Conservation (phyloP, 2,113 vertebrate genomes). For the Progne subis region DNA sequence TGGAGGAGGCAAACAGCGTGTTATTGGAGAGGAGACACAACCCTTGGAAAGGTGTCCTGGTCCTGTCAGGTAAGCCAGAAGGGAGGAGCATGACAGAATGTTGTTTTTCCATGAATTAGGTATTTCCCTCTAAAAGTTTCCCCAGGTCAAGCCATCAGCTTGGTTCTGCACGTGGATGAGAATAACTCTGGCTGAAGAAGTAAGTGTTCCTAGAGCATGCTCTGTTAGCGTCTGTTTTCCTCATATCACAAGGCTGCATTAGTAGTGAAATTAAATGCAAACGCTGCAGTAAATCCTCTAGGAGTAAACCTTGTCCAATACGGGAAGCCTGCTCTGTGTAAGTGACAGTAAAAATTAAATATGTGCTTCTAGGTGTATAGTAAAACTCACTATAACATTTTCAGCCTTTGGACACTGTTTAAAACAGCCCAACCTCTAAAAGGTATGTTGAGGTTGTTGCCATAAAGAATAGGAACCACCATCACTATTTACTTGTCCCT, state of each 20-base stretch:
- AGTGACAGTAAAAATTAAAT: not conserved
- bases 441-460: not conserved
- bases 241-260: not conserved
- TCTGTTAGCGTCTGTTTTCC: not conserved
- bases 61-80: not conserved
- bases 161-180: not conserved
- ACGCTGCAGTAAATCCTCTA: not conserved
- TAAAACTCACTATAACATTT: not conserved
- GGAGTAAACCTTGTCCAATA: not conserved
- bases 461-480: not conserved
- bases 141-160: not conserved
- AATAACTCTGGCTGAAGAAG: not conserved
- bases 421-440: not conserved
- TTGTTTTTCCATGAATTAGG: not conserved
- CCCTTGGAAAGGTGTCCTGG: not conserved
- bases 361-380: not conserved
- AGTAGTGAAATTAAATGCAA: not conserved
- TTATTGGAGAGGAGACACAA: not conserved
- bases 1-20: not conserved
- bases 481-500: not conserved
- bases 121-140: not conserved
- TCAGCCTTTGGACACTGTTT: not conserved
- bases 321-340: not conserved
- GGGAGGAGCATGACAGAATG: not conserved
- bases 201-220: not conserved